Base-by-base conservation (phyloP, 2,113 vertebrate species). In the Abramis brama region DNA sequence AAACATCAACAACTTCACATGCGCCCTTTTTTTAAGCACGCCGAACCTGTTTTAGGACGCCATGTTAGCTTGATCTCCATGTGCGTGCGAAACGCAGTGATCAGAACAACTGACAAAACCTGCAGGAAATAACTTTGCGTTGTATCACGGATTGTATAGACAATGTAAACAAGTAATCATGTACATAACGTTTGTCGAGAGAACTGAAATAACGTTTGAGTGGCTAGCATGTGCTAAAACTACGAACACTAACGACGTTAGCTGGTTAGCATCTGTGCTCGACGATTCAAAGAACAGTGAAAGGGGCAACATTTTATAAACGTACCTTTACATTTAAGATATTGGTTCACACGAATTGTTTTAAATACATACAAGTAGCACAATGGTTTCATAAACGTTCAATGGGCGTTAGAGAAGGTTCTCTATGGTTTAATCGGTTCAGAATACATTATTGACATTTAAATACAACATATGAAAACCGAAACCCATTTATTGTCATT, bases 51-150 rank as follows among this genome's bases (percentile, higher is more conserved):
- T 64, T 21, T 3, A 12, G 43, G 80, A 52, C 80, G 80, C 80
- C 80, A 82, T 82, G 19, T 82, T 82, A 82, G 64, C 64, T 80
- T 80, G 4, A 80, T 21, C 23, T 55, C 62, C 80, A 82, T 82
- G 80, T 82, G 80, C 79, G 64, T n/a, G 45, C 6, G 6, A n/a
- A 23, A 30, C 25, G 10, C 25, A 36, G 11, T 9, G 25, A 15
- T 52, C 17, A 8, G 3, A 70, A 33, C 64, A 70, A 82, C 39
- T 43, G 17, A 78, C 33, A 60, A 79, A 70, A 23, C 17, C 9
- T 9, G 25, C 1, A 47, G 9, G 8, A 47, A 64, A 80, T 11
- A 64, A 45, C 2, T 27, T 30, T 1, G 59, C 4, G 55, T 47
- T 9, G 0, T 2, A 21, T 27, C 36, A 27, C 4, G 15, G 25